Evolutionary conservation across 2,888 invertebrate species (phyloP).

Genomic region (Lepidochitona cinerea): DNA sequence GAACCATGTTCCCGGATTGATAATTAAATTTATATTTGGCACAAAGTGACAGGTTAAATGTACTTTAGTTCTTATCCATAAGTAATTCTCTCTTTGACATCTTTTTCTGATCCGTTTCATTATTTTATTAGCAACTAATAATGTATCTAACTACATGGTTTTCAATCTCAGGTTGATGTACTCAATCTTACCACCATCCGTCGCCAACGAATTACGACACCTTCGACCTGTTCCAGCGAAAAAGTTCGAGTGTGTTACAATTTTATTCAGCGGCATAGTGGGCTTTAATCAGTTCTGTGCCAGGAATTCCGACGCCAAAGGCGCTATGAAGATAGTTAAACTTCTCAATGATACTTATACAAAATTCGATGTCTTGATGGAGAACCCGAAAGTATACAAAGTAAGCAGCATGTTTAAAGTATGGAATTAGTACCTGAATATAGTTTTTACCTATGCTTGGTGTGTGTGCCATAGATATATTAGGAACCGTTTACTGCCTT

Average conservation of each 20-base stretch:
- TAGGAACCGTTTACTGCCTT: too few species aligned
- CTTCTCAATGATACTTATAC: slow-evolving; percentile 95
- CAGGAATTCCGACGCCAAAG: slow-evolving; percentile 89
- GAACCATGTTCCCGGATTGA: too few species aligned
- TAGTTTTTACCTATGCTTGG: background rate
- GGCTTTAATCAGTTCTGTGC: slow-evolving; percentile 93
- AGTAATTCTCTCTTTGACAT: too few species aligned
- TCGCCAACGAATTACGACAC: slow-evolving; percentile 95
- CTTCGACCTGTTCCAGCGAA: slow-evolving; percentile 90
- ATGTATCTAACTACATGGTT: too few species aligned
- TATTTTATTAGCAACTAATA: too few species aligned
- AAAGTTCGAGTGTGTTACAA: slow-evolving; percentile 90
- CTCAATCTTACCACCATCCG: slow-evolving; percentile 93
- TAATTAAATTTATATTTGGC: too few species aligned
- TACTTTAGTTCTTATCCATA: too few species aligned
- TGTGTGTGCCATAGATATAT: too few species aligned
- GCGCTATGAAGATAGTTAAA: slow-evolving; percentile 96
- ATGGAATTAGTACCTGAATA: background rate
- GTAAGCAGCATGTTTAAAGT: slow-evolving; percentile 74
- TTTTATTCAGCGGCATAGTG: slow-evolving; percentile 94
- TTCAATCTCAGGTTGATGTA: slow-evolving; percentile 93
- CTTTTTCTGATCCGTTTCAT: too few species aligned
- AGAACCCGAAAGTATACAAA: slow-evolving; percentile 96
- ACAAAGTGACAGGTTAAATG: too few species aligned
- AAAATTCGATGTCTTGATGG: slow-evolving; percentile 92